phyloP scores from a whole-genome alignment of 1,140 invertebrate species.

The Panonychus citri region DNA sequence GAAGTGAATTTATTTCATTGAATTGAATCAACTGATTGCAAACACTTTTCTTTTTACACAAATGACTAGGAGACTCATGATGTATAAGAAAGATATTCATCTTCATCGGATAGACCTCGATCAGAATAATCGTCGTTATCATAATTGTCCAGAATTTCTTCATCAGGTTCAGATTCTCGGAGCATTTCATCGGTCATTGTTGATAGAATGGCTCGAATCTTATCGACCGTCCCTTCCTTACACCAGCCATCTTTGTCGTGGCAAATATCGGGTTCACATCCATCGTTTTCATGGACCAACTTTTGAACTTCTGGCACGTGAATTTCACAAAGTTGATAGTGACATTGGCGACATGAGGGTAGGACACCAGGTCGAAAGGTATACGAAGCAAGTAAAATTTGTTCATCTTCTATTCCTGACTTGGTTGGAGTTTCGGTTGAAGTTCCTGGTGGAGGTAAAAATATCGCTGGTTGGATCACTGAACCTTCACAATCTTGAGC shows the following conservation, averaged over 20 bases:
- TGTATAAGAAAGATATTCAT: neutral
- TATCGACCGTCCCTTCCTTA: constrained; percentile 12
- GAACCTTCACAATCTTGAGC: neutral
- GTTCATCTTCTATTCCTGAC: neutral
- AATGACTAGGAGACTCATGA: no score
- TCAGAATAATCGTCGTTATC: neutral
- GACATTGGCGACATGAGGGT: constrained; percentile 14
- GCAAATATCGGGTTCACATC: constrained; percentile 10
- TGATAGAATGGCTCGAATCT: constrained; percentile 9
- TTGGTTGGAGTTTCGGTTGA: neutral
- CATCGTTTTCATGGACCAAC: constrained; percentile 30
- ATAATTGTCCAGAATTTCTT: neutral
- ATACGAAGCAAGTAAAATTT: neutral
- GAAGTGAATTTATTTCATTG: no score
- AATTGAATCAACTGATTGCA: no score
- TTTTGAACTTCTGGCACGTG: constrained; percentile 58
- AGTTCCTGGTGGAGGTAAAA: neutral
- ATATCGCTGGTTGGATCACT: neutral
- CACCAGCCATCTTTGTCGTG: constrained; percentile 17
- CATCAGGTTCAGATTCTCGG: neutral
- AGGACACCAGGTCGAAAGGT: constrained; percentile 10
- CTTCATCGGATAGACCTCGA: neutral
- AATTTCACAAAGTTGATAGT: constrained; percentile 51
- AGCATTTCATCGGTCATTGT: neutral
- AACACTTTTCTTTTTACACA: no score